Evolutionary conservation across 2,113 vertebrate genomes (phyloP).

Genomic region (Rousettus leschenaultii): DNA sequence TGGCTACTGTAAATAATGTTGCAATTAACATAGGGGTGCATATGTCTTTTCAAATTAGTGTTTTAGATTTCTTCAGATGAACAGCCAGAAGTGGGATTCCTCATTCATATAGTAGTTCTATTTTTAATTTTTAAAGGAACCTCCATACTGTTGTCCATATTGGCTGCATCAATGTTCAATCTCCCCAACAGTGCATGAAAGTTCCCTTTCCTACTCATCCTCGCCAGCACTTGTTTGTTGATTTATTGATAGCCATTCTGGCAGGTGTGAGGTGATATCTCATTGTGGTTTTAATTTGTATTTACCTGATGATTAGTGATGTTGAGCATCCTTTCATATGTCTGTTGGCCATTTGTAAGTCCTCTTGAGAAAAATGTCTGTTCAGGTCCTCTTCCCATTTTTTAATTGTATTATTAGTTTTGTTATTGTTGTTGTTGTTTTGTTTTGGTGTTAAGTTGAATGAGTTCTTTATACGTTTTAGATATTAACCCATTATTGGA

Average conservation of each 20-base stretch:
- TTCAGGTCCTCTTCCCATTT: not conserved
- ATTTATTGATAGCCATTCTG: too few species aligned
- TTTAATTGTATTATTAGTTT: not conserved
- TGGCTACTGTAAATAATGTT: not conserved
- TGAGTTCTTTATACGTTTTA: not conserved
- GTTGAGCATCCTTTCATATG: not conserved
- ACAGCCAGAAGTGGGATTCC: not conserved
- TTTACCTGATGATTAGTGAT: not conserved
- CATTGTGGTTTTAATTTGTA: not conserved
- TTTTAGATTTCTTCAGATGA: not conserved
- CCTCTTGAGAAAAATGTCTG: not conserved
- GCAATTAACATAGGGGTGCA: not conserved
- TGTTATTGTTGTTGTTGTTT: too few species aligned
- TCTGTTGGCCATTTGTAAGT: too few species aligned
- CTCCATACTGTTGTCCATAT: too few species aligned
- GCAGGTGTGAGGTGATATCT: too few species aligned
- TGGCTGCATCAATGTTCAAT: too few species aligned
- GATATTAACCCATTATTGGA: not conserved
- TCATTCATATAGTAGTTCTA: too few species aligned
- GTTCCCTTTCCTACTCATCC: too few species aligned
- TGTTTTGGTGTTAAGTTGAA: not conserved
- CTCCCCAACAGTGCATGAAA: too few species aligned
- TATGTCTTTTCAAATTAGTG: not conserved
- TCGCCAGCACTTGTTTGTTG: too few species aligned
- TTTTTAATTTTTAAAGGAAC: too few species aligned